Evolutionary conservation across 2,797 vertebrate species (phyloP).

Genomic region (Botia kubotai): DNA sequence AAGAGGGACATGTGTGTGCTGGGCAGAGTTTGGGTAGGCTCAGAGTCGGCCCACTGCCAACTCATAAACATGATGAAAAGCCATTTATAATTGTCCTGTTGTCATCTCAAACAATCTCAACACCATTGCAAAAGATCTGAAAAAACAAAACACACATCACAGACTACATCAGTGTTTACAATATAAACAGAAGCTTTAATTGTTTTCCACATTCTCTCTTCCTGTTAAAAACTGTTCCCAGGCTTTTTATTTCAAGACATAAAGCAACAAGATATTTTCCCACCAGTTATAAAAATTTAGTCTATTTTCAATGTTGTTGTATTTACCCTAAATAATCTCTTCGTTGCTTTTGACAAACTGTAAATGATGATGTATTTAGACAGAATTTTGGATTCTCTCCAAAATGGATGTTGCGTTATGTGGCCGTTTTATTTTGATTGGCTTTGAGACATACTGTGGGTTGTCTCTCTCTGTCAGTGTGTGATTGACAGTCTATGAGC

Average conservation of each 20-base stretch:
- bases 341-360: background rate
- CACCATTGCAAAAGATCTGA: slow-evolving; percentile 22
- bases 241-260: slow-evolving; percentile 35
- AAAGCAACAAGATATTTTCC: slow-evolving; percentile 11
- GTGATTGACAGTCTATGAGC: slow-evolving; percentile 2
- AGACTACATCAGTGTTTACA: slow-evolving; percentile 26
- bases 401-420: background rate
- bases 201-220: slow-evolving; percentile 43
- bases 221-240: slow-evolving; percentile 50
- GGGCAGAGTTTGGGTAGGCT: slow-evolving; percentile 19
- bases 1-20: slow-evolving; percentile 3
- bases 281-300: slow-evolving; percentile 34
- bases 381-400: slow-evolving; percentile 2
- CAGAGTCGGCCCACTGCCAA: slow-evolving; percentile 17
- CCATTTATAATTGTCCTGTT: slow-evolving; percentile 48
- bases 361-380: slow-evolving; percentile 15
- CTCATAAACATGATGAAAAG: slow-evolving; percentile 47
- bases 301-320: slow-evolving; percentile 4
- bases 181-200: slow-evolving; percentile 50
- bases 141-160: slow-evolving; percentile 31
- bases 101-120: slow-evolving; percentile 40
- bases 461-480: background rate
- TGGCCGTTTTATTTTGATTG: background rate
- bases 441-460: background rate
- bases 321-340: slow-evolving; percentile 3